A percentile compares a stretch with the other conserved stretches of the same genome.
Evolutionary conservation across 2,797 vertebrate genomes (phyloP).

Genomic region (Cichlasoma orientale): DNA sequence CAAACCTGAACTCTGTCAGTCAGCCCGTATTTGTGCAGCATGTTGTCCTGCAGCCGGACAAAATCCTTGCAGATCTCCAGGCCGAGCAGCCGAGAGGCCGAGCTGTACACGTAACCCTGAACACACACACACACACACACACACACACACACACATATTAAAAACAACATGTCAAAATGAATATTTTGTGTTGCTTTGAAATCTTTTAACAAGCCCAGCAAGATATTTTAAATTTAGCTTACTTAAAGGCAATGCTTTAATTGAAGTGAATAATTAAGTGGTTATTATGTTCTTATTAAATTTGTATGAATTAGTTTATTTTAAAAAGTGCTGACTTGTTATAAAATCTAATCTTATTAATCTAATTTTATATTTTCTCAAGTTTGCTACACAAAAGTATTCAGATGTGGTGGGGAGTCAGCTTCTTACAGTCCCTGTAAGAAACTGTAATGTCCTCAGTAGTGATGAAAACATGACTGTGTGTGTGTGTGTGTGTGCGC

Average conservation of each 20-base stretch:
- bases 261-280: not conserved
- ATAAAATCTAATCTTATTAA: too few species aligned
- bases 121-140: not conserved
- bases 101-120: conserved; percentile 91
- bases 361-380: not conserved
- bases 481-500: not conserved
- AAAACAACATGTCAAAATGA: not conserved
- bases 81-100: conserved; percentile 85
- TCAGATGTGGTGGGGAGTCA: too few species aligned
- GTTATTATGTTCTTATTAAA: too few species aligned
- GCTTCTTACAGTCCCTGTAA: too few species aligned
- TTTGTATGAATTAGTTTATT: too few species aligned
- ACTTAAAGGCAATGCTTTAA: too few species aligned
- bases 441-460: not conserved
- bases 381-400: not conserved
- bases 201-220: too few species aligned
- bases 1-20: conserved; percentile 88
- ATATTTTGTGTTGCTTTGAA: too few species aligned
- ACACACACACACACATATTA: not conserved
- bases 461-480: not conserved
- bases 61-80: conserved; percentile 93
- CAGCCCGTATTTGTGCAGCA: conserved; percentile 87
- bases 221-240: too few species aligned
- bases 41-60: conserved; percentile 86
- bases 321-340: too few species aligned